Evolutionary conservation across 2,113 vertebrate species (phyloP).

Genomic region (Otus sunia): DNA sequence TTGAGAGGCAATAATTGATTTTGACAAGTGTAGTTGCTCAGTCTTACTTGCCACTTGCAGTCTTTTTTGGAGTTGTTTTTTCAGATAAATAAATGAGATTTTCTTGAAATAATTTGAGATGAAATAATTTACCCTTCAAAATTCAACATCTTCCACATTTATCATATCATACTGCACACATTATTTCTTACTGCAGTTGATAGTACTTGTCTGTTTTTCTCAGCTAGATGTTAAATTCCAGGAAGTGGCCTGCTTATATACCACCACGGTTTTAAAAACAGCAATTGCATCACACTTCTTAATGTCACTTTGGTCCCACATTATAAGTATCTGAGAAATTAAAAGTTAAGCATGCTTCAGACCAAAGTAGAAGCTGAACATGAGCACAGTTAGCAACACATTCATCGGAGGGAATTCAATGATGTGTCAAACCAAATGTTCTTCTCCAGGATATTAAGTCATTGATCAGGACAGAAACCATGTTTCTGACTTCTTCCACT

Average conservation of each 20-base stretch:
- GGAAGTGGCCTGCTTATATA: background rate
- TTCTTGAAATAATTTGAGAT: background rate
- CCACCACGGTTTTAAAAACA: background rate
- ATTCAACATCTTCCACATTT: background rate
- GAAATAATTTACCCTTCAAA: constrained; percentile 2
- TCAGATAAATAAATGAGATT: background rate
- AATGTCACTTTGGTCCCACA: background rate
- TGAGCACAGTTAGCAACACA: background rate
- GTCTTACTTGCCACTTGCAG: background rate
- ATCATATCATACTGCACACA: background rate
- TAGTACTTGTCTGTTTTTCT: background rate
- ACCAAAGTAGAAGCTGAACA: background rate
- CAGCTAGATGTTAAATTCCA: background rate
- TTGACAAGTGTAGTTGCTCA: constrained; percentile 71
- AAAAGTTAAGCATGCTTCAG: background rate
- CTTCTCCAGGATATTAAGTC: background rate
- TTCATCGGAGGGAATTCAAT: background rate
- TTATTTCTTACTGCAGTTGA: background rate
- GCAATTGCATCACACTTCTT: background rate
- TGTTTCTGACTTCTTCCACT: background rate
- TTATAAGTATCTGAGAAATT: constrained; percentile 10
- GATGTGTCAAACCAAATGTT: background rate
- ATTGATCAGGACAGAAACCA: background rate
- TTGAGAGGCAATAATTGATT: constrained; percentile 61
- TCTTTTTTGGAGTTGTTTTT: background rate